A percentile compares a stretch with the other conserved stretches of the same genome.
These are phyloP conservation scores for Melanotaenia trifasciata DNA, from an alignment of 2,797 vertebrate genomes.

Conservation along the genomic window DNA sequence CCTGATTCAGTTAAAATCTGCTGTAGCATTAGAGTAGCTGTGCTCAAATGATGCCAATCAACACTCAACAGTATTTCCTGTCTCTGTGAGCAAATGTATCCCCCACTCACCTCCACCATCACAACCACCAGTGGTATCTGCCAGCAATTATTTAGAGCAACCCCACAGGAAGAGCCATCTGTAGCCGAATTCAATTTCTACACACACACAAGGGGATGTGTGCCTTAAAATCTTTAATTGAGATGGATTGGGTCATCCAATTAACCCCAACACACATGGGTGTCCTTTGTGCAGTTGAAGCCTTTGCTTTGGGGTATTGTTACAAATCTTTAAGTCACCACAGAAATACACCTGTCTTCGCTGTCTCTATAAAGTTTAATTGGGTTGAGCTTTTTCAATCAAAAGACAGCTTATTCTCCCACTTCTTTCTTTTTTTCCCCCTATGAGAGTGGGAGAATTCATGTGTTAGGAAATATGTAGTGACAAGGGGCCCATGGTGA, in stretches of 20 bases:
- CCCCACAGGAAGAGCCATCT: slow-evolving; percentile 80
- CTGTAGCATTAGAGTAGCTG: slow-evolving; percentile 11
- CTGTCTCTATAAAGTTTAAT: slow-evolving; percentile 78
- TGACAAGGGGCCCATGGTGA: slow-evolving; percentile 6
- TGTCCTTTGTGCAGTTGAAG: slow-evolving; percentile 77
- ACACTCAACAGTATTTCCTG: slow-evolving; percentile 58
- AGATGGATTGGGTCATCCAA: slow-evolving; percentile 86
- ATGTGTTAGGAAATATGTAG: slow-evolving; percentile 26
- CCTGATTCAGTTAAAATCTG: background rate
- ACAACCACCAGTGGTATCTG: slow-evolving; percentile 58
- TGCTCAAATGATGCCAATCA: slow-evolving; percentile 25
- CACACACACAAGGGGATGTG: slow-evolving; percentile 68
- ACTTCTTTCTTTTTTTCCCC: background rate
- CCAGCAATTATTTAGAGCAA: slow-evolving; percentile 81
- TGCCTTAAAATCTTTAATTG: slow-evolving; percentile 85
- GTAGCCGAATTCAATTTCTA: slow-evolving; percentile 82
- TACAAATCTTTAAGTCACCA: slow-evolving; percentile 75
- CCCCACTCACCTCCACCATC: slow-evolving; percentile 21
- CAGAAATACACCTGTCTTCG: slow-evolving; percentile 74
- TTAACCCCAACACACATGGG: slow-evolving; percentile 84
- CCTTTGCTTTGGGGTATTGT: slow-evolving; percentile 80
- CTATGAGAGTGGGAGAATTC: slow-evolving; percentile 10
- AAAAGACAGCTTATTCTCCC: slow-evolving; percentile 20
- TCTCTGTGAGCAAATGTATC: slow-evolving; percentile 46
- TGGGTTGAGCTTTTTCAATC: slow-evolving; percentile 68